These are phyloP conservation scores for Phylloscopus trochiloides DNA, from an alignment of 2,113 vertebrate genomes.

Conservation along the genomic window DNA sequence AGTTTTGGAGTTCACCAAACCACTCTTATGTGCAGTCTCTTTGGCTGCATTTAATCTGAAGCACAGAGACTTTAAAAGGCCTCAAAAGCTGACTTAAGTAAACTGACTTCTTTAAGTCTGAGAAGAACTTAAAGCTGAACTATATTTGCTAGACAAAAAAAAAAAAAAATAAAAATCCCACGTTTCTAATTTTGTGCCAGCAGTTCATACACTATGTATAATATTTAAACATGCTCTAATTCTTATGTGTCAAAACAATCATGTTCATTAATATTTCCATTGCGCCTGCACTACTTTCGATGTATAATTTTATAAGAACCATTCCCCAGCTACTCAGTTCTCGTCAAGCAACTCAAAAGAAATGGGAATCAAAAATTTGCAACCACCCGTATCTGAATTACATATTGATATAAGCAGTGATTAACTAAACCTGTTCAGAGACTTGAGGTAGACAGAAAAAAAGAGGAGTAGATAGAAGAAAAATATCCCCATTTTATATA, in stretches of 20 bases:
- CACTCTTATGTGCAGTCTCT: background rate
- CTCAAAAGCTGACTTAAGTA: background rate
- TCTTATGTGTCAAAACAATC: conserved; percentile 67
- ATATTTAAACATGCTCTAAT: conserved; percentile 69
- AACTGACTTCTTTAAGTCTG: background rate
- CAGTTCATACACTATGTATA: conserved; percentile 63
- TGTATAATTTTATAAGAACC: conserved; percentile 43
- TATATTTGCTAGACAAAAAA: background rate
- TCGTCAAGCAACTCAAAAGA: background rate
- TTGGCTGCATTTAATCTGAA: background rate
- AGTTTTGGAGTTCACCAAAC: background rate
- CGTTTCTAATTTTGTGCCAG: conserved; percentile 17
- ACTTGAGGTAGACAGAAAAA: background rate
- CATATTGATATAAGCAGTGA: background rate
- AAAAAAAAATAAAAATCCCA: background rate
- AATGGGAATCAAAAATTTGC: conserved; percentile 25
- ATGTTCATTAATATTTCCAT: conserved; percentile 60
- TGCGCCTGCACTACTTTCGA: background rate
- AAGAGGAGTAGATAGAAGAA: background rate
- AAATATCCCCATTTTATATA: background rate
- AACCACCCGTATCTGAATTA: background rate
- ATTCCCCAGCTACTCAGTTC: conserved; percentile 29
- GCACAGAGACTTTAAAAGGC: background rate
- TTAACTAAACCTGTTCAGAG: conserved; percentile 12
- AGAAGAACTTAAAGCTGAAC: background rate